Conservation (phyloP, 2,888 invertebrate species). For the Agonopterix alstromeriana region DNA sequence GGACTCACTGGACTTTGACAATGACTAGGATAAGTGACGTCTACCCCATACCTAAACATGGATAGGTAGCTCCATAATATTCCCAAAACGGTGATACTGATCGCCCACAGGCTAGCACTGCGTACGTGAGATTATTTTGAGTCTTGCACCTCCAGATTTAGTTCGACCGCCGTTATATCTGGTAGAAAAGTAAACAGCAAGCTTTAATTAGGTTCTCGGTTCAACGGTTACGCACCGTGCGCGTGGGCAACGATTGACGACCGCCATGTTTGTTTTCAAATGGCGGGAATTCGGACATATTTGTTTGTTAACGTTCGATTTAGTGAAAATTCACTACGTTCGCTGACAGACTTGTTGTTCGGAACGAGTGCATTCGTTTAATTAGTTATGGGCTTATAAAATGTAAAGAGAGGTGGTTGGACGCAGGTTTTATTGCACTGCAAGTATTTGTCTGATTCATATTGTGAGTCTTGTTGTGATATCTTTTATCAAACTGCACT, state of each 20-base stretch:
- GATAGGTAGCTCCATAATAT: conserved; percentile 16
- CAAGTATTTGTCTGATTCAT: not conserved
- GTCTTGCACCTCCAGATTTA: conserved; percentile 49
- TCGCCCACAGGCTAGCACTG: conserved; percentile 26
- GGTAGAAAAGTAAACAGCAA: conserved; percentile 56
- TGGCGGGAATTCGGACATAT: conserved; percentile 43
- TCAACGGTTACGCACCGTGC: conserved; percentile 41
- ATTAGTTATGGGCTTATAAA: conserved; percentile 24
- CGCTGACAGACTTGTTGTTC: conserved; percentile 58
- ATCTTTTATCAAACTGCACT: too few relatives aligned
- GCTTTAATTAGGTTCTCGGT: conserved; percentile 60
- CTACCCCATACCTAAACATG: too few relatives aligned
- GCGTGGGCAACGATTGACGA: conserved; percentile 61
- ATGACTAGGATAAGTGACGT: too few relatives aligned
- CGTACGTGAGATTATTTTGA: conserved; percentile 59
- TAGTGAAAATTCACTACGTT: conserved; percentile 59
- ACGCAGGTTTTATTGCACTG: conserved; percentile 12
- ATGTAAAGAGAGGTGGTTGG: conserved; percentile 22
- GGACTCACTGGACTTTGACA: too few relatives aligned
- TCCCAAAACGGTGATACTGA: conserved; percentile 36
- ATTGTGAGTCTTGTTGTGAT: too few relatives aligned
- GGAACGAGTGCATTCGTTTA: conserved; percentile 29
- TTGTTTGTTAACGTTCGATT: conserved; percentile 59
- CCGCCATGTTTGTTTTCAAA: conserved; percentile 45
- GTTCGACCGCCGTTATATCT: conserved; percentile 53